Conservation (phyloP, 2,797 vertebrate genomes). For the Pogoniulus pusillus region DNA sequence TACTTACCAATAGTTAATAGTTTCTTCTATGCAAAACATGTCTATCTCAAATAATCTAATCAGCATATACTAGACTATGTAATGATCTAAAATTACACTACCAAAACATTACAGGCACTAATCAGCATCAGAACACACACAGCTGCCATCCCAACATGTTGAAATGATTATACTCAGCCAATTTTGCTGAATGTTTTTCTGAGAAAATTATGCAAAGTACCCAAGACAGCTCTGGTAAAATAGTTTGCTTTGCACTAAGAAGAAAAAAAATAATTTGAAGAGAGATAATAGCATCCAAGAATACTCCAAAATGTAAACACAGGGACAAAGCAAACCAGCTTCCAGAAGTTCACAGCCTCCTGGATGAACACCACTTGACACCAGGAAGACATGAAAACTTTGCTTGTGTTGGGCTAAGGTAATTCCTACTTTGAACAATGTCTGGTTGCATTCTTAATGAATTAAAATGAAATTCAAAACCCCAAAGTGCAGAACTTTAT, state of each 20-base stretch:
- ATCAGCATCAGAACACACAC: background rate
- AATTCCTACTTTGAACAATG: background rate
- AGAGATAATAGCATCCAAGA: background rate
- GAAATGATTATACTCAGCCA: background rate
- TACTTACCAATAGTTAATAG: background rate
- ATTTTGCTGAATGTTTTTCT: background rate
- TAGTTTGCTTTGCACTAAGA: background rate
- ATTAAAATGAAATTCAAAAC: background rate
- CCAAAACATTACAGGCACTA: background rate
- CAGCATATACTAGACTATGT: background rate
- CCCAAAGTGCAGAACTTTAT: slow-evolving; percentile 7
- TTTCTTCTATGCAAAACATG: background rate
- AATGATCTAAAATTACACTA: background rate
- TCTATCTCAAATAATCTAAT: background rate
- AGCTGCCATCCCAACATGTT: background rate
- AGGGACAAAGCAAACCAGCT: background rate
- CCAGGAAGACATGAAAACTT: background rate
- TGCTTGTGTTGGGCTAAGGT: background rate
- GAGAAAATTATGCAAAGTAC: background rate
- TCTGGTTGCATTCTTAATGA: background rate
- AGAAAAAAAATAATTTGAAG: background rate
- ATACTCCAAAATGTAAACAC: background rate
- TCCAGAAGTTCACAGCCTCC: background rate
- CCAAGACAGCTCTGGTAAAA: background rate
- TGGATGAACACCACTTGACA: background rate